Evolutionary conservation across 1,140 invertebrate genomes (phyloP).

Genomic region (Brachionus asplanchnoidis): DNA sequence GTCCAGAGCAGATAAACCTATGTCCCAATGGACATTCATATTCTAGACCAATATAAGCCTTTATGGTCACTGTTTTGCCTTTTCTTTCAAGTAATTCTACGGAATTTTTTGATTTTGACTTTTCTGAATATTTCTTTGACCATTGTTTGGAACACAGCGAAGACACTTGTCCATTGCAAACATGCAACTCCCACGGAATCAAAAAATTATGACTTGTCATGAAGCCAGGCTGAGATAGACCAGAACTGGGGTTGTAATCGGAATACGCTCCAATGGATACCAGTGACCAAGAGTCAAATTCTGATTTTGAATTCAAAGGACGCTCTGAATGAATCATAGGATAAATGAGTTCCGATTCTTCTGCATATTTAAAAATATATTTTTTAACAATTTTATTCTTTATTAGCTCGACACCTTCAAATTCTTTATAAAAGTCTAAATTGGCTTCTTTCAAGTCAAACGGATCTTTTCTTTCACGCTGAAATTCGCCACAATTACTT

Average conservation of each 20-base stretch:
- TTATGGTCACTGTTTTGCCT: conserved; percentile 62
- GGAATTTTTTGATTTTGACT: conserved; percentile 60
- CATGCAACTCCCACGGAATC: conserved; percentile 81
- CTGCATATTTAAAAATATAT: background rate
- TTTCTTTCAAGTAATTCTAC: background rate
- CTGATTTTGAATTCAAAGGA: conserved; percentile 71
- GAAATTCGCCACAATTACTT: conserved; percentile 41
- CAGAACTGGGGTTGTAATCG: conserved; percentile 79
- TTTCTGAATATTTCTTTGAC: conserved; percentile 44
- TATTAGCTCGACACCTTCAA: background rate
- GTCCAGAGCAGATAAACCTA: conserved; percentile 83
- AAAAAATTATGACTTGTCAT: conserved; percentile 80
- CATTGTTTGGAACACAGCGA: background rate
- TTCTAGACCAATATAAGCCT: conserved; percentile 91
- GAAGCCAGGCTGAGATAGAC: conserved; percentile 72
- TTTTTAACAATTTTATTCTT: background rate
- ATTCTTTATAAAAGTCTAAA: conserved; percentile 39
- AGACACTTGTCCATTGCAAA: background rate
- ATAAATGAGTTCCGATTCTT: background rate
- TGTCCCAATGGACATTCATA: conserved; percentile 93
- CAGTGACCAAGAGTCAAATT: conserved; percentile 86
- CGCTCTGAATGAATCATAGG: conserved; percentile 79
- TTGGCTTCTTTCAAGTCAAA: conserved; percentile 39
- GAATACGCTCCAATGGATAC: conserved; percentile 74
- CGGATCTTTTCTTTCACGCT: conserved; percentile 25